phyloP scores from a whole-genome alignment of 1,140 invertebrate genomes.

The Caenorhabditis latens region DNA sequence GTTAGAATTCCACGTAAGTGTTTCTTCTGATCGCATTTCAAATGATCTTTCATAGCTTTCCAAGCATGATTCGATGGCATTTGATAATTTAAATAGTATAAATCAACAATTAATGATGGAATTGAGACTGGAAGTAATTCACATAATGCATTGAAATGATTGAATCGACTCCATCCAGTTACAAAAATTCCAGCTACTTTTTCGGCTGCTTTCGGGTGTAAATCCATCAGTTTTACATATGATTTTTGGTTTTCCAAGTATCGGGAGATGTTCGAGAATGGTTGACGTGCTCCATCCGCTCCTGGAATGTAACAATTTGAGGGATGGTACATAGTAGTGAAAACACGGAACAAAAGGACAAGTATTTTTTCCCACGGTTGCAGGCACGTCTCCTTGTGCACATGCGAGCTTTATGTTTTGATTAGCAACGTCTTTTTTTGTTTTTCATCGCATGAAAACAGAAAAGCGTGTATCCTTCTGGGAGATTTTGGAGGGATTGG shows the following conservation, averaged over 20 bases:
- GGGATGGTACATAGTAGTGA: too few species aligned
- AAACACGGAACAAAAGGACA: too few species aligned
- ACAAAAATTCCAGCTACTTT: conserved; percentile 72
- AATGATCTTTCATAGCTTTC: conserved; percentile 54
- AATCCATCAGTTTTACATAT: conserved; percentile 72
- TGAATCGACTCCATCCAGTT: conserved; percentile 81
- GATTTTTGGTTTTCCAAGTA: conserved; percentile 76
- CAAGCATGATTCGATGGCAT: background rate
- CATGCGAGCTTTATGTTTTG: too few species aligned
- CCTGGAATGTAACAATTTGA: background rate
- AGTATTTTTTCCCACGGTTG: too few species aligned
- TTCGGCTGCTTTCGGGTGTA: conserved; percentile 8
- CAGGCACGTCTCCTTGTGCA: too few species aligned
- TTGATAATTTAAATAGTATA: conserved; percentile 46
- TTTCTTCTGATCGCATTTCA: conserved; percentile 45
- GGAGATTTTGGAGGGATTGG: too few species aligned
- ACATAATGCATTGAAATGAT: conserved; percentile 91
- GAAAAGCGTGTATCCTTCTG: too few species aligned
- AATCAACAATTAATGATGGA: conserved; percentile 82
- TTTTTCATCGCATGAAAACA: too few species aligned
- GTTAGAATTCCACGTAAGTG: background rate
- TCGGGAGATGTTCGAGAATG: conserved; percentile 68
- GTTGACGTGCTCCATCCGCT: conserved; percentile 52
- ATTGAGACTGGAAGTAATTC: conserved; percentile 87
- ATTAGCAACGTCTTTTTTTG: too few species aligned